phyloP scores from a whole-genome alignment of 2,797 vertebrate species.

The Gymnoscopelus braueri region DNA sequence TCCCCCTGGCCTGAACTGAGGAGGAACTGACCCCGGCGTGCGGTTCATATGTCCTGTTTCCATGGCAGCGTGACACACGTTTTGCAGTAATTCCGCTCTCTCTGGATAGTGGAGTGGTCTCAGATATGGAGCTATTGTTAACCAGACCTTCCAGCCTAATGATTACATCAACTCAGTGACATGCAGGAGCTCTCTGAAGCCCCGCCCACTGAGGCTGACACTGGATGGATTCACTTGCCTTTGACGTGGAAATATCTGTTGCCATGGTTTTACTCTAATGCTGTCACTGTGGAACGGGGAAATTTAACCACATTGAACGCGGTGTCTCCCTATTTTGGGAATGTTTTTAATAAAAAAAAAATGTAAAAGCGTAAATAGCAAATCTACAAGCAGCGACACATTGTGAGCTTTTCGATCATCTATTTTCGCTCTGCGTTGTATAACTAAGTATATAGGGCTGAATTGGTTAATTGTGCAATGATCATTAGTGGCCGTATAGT shows the following conservation, averaged over 20 bases:
- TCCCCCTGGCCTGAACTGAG: slow-evolving; percentile 30
- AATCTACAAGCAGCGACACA: no score
- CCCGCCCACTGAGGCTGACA: slow-evolving; percentile 8
- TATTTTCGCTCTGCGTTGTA: no score
- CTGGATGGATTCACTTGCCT: neutral
- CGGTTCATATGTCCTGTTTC: slow-evolving; percentile 67
- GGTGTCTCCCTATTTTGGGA: no score
- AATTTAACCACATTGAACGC: neutral
- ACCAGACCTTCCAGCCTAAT: slow-evolving; percentile 30
- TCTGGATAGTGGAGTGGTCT: slow-evolving; percentile 58
- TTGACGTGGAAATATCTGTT: neutral
- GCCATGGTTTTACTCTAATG: neutral
- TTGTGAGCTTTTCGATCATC: no score
- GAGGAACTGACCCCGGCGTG: slow-evolving; percentile 16
- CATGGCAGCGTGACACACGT: slow-evolving; percentile 76
- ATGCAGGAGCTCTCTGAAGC: slow-evolving; percentile 19
- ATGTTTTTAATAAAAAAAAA: no score
- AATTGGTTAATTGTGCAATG: neutral
- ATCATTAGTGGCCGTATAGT: slow-evolving; percentile 7
- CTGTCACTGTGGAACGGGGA: slow-evolving; percentile 16
- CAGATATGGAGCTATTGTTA: slow-evolving; percentile 53
- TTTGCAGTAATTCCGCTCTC: slow-evolving; percentile 65
- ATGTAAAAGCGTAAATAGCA: no score
- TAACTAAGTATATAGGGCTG: neutral
- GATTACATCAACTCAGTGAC: slow-evolving; percentile 34